A percentile compares a stretch with the other conserved stretches of the same genome.
Evolutionary conservation across 1,140 invertebrate genomes (phyloP).

Genomic region (Calliopsis andreniformis): DNA sequence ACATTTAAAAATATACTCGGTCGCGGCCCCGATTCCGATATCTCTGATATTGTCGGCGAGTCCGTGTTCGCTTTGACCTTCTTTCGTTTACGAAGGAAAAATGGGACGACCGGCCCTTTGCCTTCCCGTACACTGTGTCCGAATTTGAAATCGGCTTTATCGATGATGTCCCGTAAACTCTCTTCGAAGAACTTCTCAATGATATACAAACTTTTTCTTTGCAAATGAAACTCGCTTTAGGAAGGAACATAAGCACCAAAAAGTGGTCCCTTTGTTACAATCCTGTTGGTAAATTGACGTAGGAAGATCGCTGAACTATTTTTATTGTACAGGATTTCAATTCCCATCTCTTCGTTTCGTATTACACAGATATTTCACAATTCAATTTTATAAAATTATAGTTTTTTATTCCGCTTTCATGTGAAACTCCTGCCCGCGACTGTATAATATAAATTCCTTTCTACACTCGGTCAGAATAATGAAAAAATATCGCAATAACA

Average conservation of each 20-base stretch:
- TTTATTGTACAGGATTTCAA: slow-evolving; percentile 14
- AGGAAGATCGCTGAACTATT: too few species aligned
- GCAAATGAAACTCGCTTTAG: too few species aligned
- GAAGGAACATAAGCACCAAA: too few species aligned
- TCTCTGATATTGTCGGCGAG: slow-evolving; percentile 27
- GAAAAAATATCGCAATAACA: not conserved
- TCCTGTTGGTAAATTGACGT: too few species aligned
- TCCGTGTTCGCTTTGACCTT: slow-evolving; percentile 15
- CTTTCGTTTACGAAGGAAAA: not conserved
- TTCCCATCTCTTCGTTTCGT: not conserved
- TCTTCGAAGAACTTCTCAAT: not conserved
- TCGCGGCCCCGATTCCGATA: not conserved
- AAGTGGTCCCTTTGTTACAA: too few species aligned
- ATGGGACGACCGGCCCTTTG: not conserved
- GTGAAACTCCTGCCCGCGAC: too few species aligned
- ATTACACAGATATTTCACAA: too few species aligned
- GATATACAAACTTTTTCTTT: not conserved
- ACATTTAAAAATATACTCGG: slow-evolving; percentile 60
- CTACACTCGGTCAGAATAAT: too few species aligned
- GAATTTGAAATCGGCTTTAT: not conserved
- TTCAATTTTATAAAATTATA: too few species aligned
- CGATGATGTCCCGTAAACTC: slow-evolving; percentile 1
- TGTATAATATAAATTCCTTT: too few species aligned
- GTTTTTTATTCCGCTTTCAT: too few species aligned
- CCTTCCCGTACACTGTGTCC: not conserved